Evolutionary conservation across 2,113 vertebrate genomes (phyloP), one percentile per base, ranked within the genome.

Genomic region (Hyaena hyaena): DNA sequence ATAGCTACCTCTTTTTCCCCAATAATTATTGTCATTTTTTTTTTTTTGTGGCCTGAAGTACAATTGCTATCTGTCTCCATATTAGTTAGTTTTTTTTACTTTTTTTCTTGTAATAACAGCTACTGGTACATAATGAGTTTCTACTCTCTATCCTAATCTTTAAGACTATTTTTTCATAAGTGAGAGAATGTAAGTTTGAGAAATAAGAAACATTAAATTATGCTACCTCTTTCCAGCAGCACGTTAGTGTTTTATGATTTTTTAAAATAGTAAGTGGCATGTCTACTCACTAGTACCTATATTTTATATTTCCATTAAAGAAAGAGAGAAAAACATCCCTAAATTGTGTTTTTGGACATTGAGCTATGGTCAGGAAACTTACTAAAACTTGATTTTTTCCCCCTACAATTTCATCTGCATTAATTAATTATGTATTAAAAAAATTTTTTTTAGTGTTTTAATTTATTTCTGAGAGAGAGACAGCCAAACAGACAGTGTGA

Each of bases 131-230:
- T 79, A 45, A 23, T 88, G 69, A 96, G 21, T 93, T 91, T 88
- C 81, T 91, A 77, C 24, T 93, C 19, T 83, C 17, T n/a, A 39
- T 81, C 35, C 95, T 71, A 43, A 39, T 81, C 43, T 96, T 79
- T 24, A 82, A 82, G 95, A 73, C 15, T 31, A 85, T 43, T 61
- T 90, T 90, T 95, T 90, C 24, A 24, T 48, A 81, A 88, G 11
- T 88, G 11, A 26, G 55, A 73, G n/a, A 93, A n/a, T 84, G 2
- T 69, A 69, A 71, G 69, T 71, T 91, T 97, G 31, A 24, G 66
- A 82, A 33, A 74, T 93, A 95, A 79, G 35, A 96, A 84, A 48
- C 33, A 28, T 17, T 77, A 84, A 93, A 50, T 73, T 89, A 55
- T 87, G 71, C 6, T 6, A 26, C 26, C 58, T 93, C 39, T 95